Evolutionary conservation across 2,113 vertebrate genomes (phyloP).

Genomic region (Cricetomys ansorgei): DNA sequence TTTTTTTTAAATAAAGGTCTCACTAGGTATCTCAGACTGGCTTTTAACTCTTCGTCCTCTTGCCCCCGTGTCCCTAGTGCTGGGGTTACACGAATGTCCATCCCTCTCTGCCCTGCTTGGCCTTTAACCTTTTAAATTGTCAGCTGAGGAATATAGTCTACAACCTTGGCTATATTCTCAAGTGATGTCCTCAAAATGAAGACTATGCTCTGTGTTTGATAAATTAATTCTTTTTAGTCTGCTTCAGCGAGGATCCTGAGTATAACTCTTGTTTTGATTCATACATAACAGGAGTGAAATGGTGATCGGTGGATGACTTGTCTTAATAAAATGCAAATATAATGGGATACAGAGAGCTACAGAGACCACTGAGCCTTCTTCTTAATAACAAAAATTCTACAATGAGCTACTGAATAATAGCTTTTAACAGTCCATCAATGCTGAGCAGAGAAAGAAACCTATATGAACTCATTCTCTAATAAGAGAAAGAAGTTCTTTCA

Average conservation of each 20-base stretch:
- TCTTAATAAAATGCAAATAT: not conserved
- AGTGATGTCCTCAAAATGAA: not conserved
- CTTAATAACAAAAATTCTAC: not conserved
- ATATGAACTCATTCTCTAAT: not conserved
- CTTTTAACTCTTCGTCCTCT: too few relatives aligned
- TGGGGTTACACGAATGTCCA: too few relatives aligned
- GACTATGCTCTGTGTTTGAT: not conserved
- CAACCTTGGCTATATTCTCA: not conserved
- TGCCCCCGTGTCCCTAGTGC: not conserved
- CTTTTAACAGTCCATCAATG: not conserved
- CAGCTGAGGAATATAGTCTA: not conserved
- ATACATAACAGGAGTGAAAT: not conserved
- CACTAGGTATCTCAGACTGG: not conserved
- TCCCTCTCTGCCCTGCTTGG: not conserved
- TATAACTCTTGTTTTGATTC: conserved; percentile 31
- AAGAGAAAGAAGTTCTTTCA: not conserved
- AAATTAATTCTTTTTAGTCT: conserved; percentile 9
- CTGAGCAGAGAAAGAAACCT: not conserved
- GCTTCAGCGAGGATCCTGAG: not conserved
- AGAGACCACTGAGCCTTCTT: not conserved
- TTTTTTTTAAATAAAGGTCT: not conserved
- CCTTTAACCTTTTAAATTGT: conserved; percentile 17
- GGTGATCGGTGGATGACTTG: not conserved
- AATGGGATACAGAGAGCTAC: not conserved
- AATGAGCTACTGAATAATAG: not conserved